phyloP scores from a whole-genome alignment of 2,113 vertebrate species.

The Periophthalmus modestus region DNA sequence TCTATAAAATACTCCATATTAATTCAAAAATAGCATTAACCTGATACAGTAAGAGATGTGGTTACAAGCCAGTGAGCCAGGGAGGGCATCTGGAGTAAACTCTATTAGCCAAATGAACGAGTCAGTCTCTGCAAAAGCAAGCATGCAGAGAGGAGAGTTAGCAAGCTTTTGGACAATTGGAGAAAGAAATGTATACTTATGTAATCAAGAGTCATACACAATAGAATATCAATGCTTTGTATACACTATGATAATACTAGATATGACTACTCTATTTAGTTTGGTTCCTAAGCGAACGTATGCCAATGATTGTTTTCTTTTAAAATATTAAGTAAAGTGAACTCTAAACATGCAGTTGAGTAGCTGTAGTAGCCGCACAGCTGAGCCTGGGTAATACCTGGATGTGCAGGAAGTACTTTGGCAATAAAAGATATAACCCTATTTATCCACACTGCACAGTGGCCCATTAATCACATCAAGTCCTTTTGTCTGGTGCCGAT shows the following conservation, averaged over 20 bases:
- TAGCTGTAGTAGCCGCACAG: not conserved
- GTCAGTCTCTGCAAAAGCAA: no score
- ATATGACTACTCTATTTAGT: no score
- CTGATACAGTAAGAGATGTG: not conserved
- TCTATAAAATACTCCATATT: not conserved
- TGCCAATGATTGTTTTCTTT: no score
- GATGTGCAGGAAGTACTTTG: not conserved
- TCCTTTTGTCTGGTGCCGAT: conserved; percentile 25
- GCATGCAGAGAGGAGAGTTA: no score
- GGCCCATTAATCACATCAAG: not conserved
- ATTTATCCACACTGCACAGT: not conserved
- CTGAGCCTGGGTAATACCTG: not conserved
- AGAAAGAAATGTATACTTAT: no score
- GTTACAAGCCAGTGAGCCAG: not conserved
- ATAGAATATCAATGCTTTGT: no score
- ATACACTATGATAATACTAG: no score
- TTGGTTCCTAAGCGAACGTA: no score
- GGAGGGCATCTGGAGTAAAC: not conserved
- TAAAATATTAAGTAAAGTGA: no score
- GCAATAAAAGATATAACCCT: not conserved
- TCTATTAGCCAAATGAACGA: not conserved
- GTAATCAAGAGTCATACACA: no score
- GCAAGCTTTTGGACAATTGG: no score
- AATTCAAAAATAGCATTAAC: not conserved
- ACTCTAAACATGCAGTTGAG: not conserved